phyloP scores from a whole-genome alignment of 2,113 vertebrate genomes.

The Eleginops maclovinus region DNA sequence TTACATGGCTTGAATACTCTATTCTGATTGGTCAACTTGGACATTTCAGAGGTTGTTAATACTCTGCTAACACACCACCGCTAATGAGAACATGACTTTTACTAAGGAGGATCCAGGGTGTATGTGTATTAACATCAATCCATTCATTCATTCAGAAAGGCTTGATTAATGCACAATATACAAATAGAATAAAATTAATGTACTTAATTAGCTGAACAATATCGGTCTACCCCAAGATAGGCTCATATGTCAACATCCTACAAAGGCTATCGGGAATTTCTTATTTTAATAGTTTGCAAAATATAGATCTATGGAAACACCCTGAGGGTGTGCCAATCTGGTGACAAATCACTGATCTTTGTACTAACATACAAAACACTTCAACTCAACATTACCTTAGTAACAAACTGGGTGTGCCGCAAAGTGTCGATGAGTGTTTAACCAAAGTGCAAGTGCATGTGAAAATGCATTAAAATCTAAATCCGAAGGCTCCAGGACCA shows the following conservation, averaged over 20 bases:
- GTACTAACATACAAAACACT: not conserved
- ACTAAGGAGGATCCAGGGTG: no score
- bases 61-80: no score
- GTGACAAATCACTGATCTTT: conserved; percentile 22
- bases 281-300: not conserved
- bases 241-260: not conserved
- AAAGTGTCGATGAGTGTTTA: not conserved
- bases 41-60: no score
- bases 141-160: not conserved
- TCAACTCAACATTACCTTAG: not conserved
- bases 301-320: not conserved
- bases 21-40: no score
- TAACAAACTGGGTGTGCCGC: conserved; percentile 1
- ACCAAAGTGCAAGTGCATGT: not conserved
- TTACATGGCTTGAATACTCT: no score
- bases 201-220: not conserved
- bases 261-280: not conserved
- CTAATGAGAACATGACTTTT: no score
- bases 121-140: no score
- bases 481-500: not conserved
- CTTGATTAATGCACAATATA: not conserved
- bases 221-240: not conserved
- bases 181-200: not conserved
- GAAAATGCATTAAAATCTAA: not conserved
- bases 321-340: not conserved